Base-by-base conservation (phyloP, 2,888 invertebrate species). In the Escarpia spicata region DNA sequence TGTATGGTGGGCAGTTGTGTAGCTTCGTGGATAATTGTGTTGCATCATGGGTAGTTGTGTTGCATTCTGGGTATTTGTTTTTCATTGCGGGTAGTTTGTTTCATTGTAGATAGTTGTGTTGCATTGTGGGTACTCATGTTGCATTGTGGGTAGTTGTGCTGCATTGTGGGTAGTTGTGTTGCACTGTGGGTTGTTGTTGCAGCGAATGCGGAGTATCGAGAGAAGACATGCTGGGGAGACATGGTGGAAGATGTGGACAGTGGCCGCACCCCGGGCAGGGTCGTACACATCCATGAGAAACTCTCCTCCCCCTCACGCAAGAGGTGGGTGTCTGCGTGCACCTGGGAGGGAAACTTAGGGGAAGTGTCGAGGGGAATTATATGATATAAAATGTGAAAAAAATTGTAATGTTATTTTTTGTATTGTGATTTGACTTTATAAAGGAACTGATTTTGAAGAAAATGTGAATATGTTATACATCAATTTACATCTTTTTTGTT, bases 241-340 rank as follows among this genome's bases (percentile, higher is more conserved):
- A 97, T 98, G 31, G 97, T 98, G 43, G 95, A 95, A 92, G 95
- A 95, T 52, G 95, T 95, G 43, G 96, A 96, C 92, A 44, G 15
- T 95, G 95, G 92, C 93, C 94, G 99, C n/a, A 98, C 98, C 96
- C 99, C 99, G 0, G 99, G 98, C 92, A 97, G 99, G 92, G 99
- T 98, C 0, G 97, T 98, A 93, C 98, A 99, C 94, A 97, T 99
- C 91, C 99, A 99, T 96, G 98, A 99, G 94, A 99, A 99, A 96
- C 97, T 99, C 0, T 98, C 98, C 0, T 98, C 98, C 91, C 99
- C 99, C 0, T 98, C 98, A 0, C 97, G 98, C n/a, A 97, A 98
- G 92, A 97, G 98, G 90, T 98, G n/a, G 95, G 98, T 90, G 90
- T 90, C 91, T 75, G 75, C n/a, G 60, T 6, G 4, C 75, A 4